Evolutionary conservation across 2,797 vertebrate genomes (phyloP).

Genomic region (Malacoraja senta): DNA sequence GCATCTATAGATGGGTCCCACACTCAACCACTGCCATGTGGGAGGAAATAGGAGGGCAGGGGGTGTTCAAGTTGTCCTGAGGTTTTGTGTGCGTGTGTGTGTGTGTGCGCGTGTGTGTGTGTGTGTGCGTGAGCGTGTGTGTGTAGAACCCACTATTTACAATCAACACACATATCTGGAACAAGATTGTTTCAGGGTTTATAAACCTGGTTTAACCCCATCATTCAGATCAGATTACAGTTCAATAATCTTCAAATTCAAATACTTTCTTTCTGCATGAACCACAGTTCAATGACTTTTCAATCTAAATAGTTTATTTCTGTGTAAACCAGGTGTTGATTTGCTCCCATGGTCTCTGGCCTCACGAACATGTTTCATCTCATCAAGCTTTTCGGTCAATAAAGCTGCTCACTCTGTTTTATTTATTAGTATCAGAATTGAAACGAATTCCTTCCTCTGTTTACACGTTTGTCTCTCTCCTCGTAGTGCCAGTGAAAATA

Average conservation of each 20-base stretch:
- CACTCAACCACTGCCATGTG: neutral
- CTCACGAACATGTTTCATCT: neutral
- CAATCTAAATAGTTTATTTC: neutral
- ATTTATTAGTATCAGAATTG: neutral
- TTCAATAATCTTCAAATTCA: too few relatives aligned
- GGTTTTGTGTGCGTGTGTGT: too few relatives aligned
- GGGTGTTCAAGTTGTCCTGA: neutral
- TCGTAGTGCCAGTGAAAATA: neutral
- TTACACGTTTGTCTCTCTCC: neutral
- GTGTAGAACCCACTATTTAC: neutral
- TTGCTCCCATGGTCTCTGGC: neutral
- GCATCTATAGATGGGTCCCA: neutral
- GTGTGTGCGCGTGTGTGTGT: neutral
- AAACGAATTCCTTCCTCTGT: neutral
- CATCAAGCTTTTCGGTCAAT: neutral
- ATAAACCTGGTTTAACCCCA: neutral
- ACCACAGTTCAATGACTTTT: too few relatives aligned
- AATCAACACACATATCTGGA: neutral
- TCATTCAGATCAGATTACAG: neutral
- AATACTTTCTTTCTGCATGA: too few relatives aligned
- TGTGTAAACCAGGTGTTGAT: neutral
- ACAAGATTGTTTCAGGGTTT: neutral
- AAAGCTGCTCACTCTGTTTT: neutral
- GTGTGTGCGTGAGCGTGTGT: neutral
- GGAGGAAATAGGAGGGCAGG: neutral